Percentiles rank a stretch among this genome's conserved stretches.
phyloP scores from a whole-genome alignment of 2,888 invertebrate genomes.

The Lithophane ornitopus region DNA sequence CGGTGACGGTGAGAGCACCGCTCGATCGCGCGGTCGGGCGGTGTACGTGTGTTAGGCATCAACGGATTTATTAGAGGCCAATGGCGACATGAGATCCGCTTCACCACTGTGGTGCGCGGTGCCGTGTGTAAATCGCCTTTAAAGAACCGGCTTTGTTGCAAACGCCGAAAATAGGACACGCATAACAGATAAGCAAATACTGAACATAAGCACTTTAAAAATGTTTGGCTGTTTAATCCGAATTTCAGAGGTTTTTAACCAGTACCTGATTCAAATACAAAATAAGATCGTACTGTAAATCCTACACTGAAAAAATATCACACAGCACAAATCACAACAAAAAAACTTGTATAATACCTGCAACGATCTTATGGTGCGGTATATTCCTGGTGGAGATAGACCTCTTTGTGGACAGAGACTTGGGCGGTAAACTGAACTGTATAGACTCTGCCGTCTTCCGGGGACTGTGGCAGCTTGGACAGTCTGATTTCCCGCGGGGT shows the following conservation, averaged over 20 bases:
- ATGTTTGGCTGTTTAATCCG: not conserved
- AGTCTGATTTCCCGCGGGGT: constrained; percentile 68
- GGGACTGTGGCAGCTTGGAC: constrained; percentile 75
- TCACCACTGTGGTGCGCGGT: too few relatives aligned
- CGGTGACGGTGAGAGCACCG: too few relatives aligned
- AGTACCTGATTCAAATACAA: not conserved
- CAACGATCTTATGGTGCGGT: constrained; percentile 85
- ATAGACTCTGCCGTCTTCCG: constrained; percentile 77
- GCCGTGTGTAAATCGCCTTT: too few relatives aligned
- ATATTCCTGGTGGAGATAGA: constrained; percentile 71
- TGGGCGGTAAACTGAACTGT: constrained; percentile 78
- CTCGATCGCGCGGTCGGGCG: too few relatives aligned
- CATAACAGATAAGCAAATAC: not conserved
- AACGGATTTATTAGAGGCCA: too few relatives aligned
- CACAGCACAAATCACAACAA: not conserved
- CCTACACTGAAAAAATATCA: not conserved
- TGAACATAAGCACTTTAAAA: not conserved
- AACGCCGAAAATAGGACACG: not conserved
- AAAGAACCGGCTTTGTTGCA: not conserved
- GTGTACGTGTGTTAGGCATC: too few relatives aligned
- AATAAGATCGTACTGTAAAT: not conserved
- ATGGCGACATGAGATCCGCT: too few relatives aligned
- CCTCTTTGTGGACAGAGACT: constrained; percentile 76
- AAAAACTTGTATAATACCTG: constrained; percentile 74
- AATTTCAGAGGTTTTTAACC: not conserved